Base-by-base conservation (phyloP, 2,113 vertebrate species). In the Hipposideros armiger region DNA sequence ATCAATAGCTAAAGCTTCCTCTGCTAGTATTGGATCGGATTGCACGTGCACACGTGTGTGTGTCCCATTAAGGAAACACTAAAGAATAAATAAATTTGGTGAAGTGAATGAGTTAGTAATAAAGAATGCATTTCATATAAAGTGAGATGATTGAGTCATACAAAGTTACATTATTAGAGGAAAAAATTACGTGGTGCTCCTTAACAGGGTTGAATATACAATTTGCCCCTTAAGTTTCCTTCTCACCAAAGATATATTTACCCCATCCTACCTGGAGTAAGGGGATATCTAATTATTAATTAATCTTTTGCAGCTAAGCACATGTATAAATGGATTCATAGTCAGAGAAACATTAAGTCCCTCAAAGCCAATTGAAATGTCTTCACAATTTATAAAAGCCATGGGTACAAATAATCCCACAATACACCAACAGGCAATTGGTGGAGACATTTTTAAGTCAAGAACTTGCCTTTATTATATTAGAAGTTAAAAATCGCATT, bases 331-430 rank as follows among this genome's bases (percentile, higher is more conserved):
- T 88, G 20, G 26, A 82, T 45, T 82, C 69, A 40, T 50, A 86
- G 89, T 95, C 72, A 85, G 58, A 96, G 93, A 96, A 54, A 28
- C 42, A 80, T 45, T 80, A 83, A 83, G 19, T 60, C 52, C 84
- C 19, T 76, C n/a, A 86, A 80, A 91, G 42, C 19, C 78, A 95
- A 76, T 20, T 67, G 64, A 93, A 95, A 81, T 72, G 28, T 76
- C 69, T 52, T 9, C 58, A 60, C 3, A 69, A 77, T 70, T 42
- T 94, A 76, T 40, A 30, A 26, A 92, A 76, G 15, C 67, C 14
- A 62, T 42, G 13, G 86, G 3, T 69, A 81, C 24, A 64, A 78
- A 56, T 80, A 32, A 76, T 64, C 20, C 4, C 17, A 40, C 5
- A 52, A 84, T 69, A n/a, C 1, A 56, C 9, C 52, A 72, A 52